Conservation (phyloP, 1,140 invertebrate genomes). For the Drepana arcuata region DNA sequence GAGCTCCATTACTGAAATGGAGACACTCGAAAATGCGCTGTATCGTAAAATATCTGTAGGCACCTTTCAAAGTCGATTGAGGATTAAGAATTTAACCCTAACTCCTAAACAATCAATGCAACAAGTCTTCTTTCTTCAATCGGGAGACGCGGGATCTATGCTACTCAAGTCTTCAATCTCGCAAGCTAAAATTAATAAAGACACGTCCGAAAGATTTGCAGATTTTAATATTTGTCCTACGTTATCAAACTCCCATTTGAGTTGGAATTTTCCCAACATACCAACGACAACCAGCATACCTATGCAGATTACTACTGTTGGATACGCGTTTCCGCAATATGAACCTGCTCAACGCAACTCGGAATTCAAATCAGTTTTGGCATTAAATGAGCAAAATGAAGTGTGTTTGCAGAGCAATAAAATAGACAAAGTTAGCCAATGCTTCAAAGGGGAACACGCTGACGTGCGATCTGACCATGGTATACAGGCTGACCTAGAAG, state of each 20-base stretch:
- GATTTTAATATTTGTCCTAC: conserved; percentile 22
- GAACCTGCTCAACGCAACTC: neutral
- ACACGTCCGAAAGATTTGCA: conserved; percentile 7
- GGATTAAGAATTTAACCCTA: conserved; percentile 40
- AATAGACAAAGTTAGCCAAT: conserved; percentile 15
- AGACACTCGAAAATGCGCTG: conserved; percentile 31
- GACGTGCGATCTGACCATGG: conserved; percentile 2
- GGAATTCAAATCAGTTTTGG: neutral
- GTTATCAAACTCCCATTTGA: conserved; percentile 26
- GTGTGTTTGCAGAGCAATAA: conserved; percentile 2
- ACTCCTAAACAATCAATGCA: conserved; percentile 43
- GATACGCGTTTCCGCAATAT: conserved; percentile 35
- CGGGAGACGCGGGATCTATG: conserved; percentile 35
- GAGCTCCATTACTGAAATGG: conserved; percentile 23
- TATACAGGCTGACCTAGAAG: no score
- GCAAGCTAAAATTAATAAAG: conserved; percentile 13
- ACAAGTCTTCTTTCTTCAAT: conserved; percentile 34
- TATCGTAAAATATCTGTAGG: conserved; percentile 27
- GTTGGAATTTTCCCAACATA: conserved; percentile 25
- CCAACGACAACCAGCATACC: conserved; percentile 32
- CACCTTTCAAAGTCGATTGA: conserved; percentile 33
- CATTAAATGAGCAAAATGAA: conserved; percentile 1
- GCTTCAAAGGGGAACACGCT: conserved; percentile 8
- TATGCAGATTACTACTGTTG: conserved; percentile 39
- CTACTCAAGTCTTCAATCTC: conserved; percentile 30